Evolutionary conservation across 2,888 invertebrate genomes (phyloP).

Genomic region (Ferdinandea cuprea): DNA sequence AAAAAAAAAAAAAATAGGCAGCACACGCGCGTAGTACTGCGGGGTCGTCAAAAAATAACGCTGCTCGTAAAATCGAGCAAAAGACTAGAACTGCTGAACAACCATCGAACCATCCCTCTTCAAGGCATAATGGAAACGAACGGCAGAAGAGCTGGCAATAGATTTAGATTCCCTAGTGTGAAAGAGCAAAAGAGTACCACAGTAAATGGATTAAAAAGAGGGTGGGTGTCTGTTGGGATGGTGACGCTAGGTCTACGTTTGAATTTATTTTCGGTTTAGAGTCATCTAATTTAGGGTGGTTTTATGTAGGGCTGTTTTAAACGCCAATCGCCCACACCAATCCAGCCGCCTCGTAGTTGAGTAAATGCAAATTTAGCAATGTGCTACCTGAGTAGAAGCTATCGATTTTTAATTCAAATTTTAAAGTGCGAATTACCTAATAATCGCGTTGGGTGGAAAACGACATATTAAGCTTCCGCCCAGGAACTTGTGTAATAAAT

Average conservation of each 20-base stretch:
- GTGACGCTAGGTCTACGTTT: slow-evolving; percentile 40
- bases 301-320: neutral
- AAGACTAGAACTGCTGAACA: neutral
- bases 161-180: slow-evolving; percentile 6
- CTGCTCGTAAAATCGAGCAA: slow-evolving; percentile 11
- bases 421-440: slow-evolving; percentile 44
- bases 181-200: slow-evolving; percentile 36
- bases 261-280: slow-evolving; percentile 38
- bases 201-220: slow-evolving; percentile 28
- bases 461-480: slow-evolving; percentile 49
- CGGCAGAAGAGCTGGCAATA: slow-evolving; percentile 8
- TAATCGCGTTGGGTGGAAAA: slow-evolving; percentile 33
- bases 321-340: slow-evolving; percentile 12
- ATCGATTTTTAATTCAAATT: slow-evolving; percentile 52
- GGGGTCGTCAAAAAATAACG: neutral
- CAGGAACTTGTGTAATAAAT: slow-evolving; percentile 48
- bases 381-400: slow-evolving; percentile 21
- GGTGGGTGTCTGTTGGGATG: slow-evolving; percentile 13
- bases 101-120: neutral
- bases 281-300: slow-evolving; percentile 13
- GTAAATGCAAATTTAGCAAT: neutral
- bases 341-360: neutral
- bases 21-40: neutral
- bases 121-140: slow-evolving; percentile 7
- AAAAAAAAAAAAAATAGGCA: slow-evolving; percentile 1